A percentile compares a stretch with the other conserved stretches of the same genome.
Conservation (phyloP, 2,888 invertebrate genomes). For the Onchidella celtica region DNA sequence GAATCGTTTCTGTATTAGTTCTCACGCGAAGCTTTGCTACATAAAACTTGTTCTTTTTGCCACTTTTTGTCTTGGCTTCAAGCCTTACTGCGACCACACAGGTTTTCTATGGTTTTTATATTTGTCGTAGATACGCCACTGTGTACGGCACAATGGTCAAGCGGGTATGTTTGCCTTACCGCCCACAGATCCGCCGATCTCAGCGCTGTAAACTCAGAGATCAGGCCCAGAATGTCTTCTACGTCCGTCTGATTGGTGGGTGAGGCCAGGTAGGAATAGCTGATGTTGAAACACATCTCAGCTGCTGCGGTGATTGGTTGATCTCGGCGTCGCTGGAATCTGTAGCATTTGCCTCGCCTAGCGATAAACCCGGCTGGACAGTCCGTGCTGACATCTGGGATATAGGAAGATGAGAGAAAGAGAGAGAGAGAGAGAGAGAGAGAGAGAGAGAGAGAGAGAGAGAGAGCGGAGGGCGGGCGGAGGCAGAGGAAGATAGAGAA, state of each 20-base stretch:
- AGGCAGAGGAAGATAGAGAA: no score
- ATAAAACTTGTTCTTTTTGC: no score
- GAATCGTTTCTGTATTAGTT: no score
- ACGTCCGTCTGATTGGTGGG: not conserved
- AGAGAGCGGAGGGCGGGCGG: no score
- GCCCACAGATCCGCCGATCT: not conserved
- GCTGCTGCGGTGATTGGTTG: not conserved
- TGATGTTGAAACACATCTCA: not conserved
- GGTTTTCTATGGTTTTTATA: no score
- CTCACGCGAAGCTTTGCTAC: no score
- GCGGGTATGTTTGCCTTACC: no score
- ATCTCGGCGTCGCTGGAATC: not conserved
- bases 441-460: no score
- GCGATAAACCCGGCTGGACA: slow-evolving; percentile 20
- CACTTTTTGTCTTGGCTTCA: no score
- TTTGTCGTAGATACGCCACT: no score
- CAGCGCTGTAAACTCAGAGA: not conserved
- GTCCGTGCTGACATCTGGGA: not conserved
- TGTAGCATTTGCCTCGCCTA: not conserved
- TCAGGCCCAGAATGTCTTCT: not conserved
- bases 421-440: not conserved
- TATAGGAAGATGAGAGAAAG: not conserved
- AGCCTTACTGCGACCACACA: no score
- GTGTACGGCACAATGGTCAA: no score
- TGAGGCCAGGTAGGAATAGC: not conserved